A percentile compares a stretch with the other conserved stretches of the same genome.
Conservation (phyloP, 35 echinoderm and acorn worm species). For the Holothuria glaberrima region DNA sequence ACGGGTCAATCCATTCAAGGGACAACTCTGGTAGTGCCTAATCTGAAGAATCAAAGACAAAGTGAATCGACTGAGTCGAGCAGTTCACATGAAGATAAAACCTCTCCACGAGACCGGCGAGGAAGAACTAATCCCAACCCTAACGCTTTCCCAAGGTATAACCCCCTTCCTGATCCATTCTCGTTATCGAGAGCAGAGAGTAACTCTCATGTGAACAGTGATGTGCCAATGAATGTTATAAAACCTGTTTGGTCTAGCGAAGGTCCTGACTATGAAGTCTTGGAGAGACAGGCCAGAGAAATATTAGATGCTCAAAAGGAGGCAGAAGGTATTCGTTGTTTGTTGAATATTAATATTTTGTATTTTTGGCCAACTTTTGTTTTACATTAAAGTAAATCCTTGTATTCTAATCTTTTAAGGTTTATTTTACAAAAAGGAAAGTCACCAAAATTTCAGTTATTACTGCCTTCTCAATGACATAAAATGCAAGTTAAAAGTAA, state of each 20-base stretch:
- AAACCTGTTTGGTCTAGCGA: slow-evolving; percentile 79
- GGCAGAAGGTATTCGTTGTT: slow-evolving; percentile 6
- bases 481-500: too few species aligned
- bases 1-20: not conserved
- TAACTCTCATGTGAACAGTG: not conserved
- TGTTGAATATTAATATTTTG: not conserved
- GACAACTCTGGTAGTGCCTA: slow-evolving; percentile 15
- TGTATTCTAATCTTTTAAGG: not conserved
- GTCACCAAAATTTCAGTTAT: too few species aligned
- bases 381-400: not conserved
- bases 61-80: not conserved
- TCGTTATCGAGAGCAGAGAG: not conserved
- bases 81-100: not conserved
- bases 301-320: slow-evolving; percentile 77
- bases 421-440: not conserved
- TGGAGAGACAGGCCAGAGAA: slow-evolving; percentile 84
- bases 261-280: slow-evolving; percentile 72
- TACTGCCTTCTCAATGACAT: too few species aligned
- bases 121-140: not conserved
- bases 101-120: not conserved
- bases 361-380: not conserved
- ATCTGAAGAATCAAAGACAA: slow-evolving; percentile 29
- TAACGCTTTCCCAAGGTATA: slow-evolving; percentile 28
- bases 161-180: slow-evolving; percentile 38
- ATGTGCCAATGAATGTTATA: slow-evolving; percentile 49